Evolutionary conservation across 2,888 invertebrate species (phyloP).

Genomic region (Diabrotica balteata): DNA sequence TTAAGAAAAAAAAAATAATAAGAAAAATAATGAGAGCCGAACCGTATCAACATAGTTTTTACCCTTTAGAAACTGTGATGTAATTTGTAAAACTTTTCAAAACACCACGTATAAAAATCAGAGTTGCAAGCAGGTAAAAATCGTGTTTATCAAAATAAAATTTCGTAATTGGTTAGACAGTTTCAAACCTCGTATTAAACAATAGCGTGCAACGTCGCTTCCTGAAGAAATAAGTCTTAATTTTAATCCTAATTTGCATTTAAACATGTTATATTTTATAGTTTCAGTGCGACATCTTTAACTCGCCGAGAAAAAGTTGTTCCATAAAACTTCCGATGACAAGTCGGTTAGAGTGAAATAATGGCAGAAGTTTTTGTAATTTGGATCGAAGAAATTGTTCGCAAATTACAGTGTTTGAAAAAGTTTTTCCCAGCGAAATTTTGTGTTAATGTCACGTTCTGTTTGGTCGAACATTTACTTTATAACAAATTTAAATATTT

Average conservation of each 20-base stretch:
- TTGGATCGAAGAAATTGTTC: conserved; percentile 10
- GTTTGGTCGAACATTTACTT: not conserved
- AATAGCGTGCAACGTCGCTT: conserved; percentile 24
- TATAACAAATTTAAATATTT: no score
- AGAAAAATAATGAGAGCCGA: no score
- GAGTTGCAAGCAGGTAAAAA: no score
- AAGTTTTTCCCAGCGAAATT: not conserved
- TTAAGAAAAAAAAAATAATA: no score
- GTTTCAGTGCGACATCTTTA: conserved; percentile 4
- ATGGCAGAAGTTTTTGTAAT: conserved; percentile 18
- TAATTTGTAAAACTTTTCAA: no score
- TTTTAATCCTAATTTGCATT: conserved; percentile 19
- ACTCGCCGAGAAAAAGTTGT: conserved; percentile 5
- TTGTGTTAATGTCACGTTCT: conserved; percentile 1
- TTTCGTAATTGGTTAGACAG: not conserved
- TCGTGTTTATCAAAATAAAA: no score
- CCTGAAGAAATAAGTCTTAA: conserved; percentile 6
- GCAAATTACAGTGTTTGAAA: conserved; percentile 3
- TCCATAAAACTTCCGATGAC: conserved; percentile 9
- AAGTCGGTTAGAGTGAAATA: conserved; percentile 9
- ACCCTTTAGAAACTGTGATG: no score
- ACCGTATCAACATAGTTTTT: no score
- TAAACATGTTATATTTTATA: conserved; percentile 21
- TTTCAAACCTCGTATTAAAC: conserved; percentile 6
- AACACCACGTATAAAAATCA: no score